Evolutionary conservation across 2,113 vertebrate species (phyloP).

Genomic region (Urocolius indicus): DNA sequence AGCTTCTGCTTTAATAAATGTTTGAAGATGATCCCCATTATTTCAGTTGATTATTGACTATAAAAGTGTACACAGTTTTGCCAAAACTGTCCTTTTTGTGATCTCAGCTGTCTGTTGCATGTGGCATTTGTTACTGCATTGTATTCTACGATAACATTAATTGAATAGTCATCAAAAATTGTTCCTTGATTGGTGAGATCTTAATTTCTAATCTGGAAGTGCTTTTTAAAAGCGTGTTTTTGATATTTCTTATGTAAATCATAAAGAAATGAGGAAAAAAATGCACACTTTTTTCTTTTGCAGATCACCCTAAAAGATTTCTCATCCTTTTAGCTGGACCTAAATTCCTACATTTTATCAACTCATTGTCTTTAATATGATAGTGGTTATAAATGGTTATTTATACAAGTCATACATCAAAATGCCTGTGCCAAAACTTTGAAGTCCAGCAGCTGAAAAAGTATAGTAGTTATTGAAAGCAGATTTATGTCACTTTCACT

Average conservation of each 20-base stretch:
- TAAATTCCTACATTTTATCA: neutral
- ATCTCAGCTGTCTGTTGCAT: neutral
- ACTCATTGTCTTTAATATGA: neutral
- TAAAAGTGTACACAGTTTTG: neutral
- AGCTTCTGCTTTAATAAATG: neutral
- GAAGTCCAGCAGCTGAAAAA: neutral
- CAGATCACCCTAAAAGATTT: neutral
- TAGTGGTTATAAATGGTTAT: neutral
- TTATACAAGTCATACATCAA: neutral
- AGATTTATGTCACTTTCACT: neutral
- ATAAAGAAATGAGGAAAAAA: neutral
- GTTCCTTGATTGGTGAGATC: neutral
- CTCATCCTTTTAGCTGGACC: neutral
- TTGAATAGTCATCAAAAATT: neutral
- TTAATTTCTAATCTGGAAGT: neutral
- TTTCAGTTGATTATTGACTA: neutral
- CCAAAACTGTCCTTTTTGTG: neutral
- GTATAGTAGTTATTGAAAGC: neutral
- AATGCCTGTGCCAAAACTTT: neutral
- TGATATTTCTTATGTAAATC: neutral
- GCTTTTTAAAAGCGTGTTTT: neutral
- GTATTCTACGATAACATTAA: neutral
- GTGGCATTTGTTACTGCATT: neutral
- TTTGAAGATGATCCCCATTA: neutral
- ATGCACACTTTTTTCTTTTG: neutral